These are phyloP conservation scores for Stenopsyche tienmushanensis DNA, from an alignment of 1,140 invertebrate genomes.

Conservation along the genomic window DNA sequence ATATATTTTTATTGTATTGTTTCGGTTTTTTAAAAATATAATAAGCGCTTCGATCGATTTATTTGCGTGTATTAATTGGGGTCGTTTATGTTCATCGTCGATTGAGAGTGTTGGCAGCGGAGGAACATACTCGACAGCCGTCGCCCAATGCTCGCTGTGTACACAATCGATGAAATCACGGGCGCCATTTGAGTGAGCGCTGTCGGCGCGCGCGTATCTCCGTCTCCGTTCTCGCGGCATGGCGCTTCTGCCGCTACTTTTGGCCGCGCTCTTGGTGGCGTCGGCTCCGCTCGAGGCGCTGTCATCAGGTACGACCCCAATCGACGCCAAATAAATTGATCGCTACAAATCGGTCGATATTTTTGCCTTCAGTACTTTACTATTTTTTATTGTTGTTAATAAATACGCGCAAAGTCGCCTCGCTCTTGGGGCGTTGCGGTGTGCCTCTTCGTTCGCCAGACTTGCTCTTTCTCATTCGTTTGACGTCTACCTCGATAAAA, in stretches of 20 bases:
- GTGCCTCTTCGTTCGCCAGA: too few species aligned
- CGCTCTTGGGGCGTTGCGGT: too few species aligned
- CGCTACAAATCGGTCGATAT: too few species aligned
- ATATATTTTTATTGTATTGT: background rate
- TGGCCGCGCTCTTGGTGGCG: constrained; percentile 7
- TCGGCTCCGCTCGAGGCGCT: too few species aligned
- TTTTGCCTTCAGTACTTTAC: too few species aligned
- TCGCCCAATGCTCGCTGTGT: background rate
- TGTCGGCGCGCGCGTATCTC: background rate
- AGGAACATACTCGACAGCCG: background rate
- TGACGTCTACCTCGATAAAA: too few species aligned
- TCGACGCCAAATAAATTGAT: too few species aligned
- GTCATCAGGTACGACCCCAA: too few species aligned
- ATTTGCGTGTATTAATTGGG: background rate
- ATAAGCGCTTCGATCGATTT: background rate
- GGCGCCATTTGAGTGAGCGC: constrained; percentile 16
- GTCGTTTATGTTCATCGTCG: background rate
- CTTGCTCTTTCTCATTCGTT: too few species aligned
- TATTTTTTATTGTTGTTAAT: too few species aligned
- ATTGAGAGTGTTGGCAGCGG: background rate
- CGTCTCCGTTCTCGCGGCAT: background rate
- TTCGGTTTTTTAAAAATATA: background rate
- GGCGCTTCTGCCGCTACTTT: background rate
- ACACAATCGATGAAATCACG: constrained; percentile 22
- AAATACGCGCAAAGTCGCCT: too few species aligned